Percentiles rank a stretch among this genome's conserved stretches.
phyloP scores from a whole-genome alignment of 2,888 invertebrate genomes.

The Morpho achilles region DNA sequence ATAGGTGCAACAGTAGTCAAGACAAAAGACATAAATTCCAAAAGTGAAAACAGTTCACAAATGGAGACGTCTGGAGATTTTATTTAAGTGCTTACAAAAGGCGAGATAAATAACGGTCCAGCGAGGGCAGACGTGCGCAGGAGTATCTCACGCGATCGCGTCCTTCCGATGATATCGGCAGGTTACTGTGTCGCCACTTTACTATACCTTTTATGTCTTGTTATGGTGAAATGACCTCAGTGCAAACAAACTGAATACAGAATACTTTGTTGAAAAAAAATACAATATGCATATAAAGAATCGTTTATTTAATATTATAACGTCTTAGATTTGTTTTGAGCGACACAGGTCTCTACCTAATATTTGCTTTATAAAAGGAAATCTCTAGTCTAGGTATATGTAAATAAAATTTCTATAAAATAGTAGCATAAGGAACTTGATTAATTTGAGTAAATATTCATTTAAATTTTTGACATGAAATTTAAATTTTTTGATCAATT shows the following conservation, averaged over 20 bases:
- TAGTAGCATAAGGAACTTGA: too few species aligned
- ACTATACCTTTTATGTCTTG: slow-evolving; percentile 34
- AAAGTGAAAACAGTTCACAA: slow-evolving; percentile 7
- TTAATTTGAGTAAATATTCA: too few species aligned
- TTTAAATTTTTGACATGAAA: too few species aligned
- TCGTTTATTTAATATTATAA: too few species aligned
- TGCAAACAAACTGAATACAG: slow-evolving; percentile 12
- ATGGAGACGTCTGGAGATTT: too few species aligned
- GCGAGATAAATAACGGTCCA: slow-evolving; percentile 36
- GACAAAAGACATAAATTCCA: not conserved
- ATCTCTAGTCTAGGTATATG: too few species aligned
- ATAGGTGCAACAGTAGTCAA: too few species aligned
- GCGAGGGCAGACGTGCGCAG: slow-evolving; percentile 54
- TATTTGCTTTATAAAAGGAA: too few species aligned
- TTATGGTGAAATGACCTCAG: slow-evolving; percentile 12
- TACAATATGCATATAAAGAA: not conserved
- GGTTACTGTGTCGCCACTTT: slow-evolving; percentile 64
- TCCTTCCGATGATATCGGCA: slow-evolving; percentile 44
- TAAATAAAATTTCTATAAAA: too few species aligned
- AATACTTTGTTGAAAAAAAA: slow-evolving; percentile 1
- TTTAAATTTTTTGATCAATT: too few species aligned
- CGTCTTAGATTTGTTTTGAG: too few species aligned
- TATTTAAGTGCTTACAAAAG: slow-evolving; percentile 25
- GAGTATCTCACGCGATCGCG: slow-evolving; percentile 64
- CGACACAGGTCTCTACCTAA: too few species aligned